A percentile compares a stretch with the other conserved stretches of the same genome.
Conservation (phyloP, 1,140 invertebrate species). For the Drosophila simulans region DNA sequence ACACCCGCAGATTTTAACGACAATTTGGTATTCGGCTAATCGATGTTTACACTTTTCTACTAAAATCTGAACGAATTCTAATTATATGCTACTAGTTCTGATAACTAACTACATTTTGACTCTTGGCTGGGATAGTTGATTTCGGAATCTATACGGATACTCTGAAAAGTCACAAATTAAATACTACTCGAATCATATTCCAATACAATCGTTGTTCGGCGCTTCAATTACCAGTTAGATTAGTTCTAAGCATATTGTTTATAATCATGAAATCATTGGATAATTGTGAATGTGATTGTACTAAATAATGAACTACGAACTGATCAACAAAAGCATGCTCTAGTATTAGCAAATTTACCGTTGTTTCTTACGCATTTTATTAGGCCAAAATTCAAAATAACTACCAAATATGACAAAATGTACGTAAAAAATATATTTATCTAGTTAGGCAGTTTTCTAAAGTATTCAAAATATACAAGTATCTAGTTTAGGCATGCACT, state of each 20-base stretch:
- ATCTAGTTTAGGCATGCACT: slow-evolving; percentile 36
- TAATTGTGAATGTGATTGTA: slow-evolving; percentile 43
- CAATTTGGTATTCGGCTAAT: not conserved
- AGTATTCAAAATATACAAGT: slow-evolving; percentile 15
- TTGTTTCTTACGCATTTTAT: not conserved
- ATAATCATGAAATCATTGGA: slow-evolving; percentile 41
- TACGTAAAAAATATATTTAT: slow-evolving; percentile 10
- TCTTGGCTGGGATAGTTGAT: not conserved
- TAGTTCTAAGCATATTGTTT: slow-evolving; percentile 21
- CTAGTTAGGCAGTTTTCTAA: not conserved
- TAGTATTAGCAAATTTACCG: slow-evolving; percentile 1
- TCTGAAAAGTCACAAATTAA: not conserved
- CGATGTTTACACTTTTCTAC: not conserved
- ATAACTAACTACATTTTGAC: slow-evolving; percentile 8
- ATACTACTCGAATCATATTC: slow-evolving; percentile 66
- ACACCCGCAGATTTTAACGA: not conserved
- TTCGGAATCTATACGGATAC: slow-evolving; percentile 6
- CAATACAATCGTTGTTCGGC: slow-evolving; percentile 70
- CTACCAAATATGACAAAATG: slow-evolving; percentile 18
- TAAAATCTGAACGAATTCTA: slow-evolving; percentile 14
- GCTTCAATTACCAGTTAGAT: slow-evolving; percentile 39
- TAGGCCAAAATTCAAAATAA: slow-evolving; percentile 41
- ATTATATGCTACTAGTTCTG: slow-evolving; percentile 14
- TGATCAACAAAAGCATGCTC: slow-evolving; percentile 40
- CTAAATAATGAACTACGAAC: slow-evolving; percentile 45